Evolutionary conservation across 2,113 vertebrate species (phyloP), one percentile per base, ranked within the genome.

Genomic region (Mungos mungo): DNA sequence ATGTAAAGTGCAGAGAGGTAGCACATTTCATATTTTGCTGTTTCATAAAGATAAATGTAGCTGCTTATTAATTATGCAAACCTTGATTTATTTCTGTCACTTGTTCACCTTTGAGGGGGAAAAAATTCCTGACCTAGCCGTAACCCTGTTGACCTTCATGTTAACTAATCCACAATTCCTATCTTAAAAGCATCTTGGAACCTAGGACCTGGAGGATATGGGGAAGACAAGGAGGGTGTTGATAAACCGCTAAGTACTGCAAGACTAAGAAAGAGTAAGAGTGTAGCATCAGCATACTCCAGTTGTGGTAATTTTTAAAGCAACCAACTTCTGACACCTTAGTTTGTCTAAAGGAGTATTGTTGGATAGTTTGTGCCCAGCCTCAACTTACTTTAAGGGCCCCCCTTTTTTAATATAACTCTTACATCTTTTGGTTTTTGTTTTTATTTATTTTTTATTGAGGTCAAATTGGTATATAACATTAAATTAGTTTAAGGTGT

Each of bases 221-320:
- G 19, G 23, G 14, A 81, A 18, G 38, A 14, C 19, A 81, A 27
- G 16, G 14, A 94, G 27, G 54, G 19, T 69, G 16, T 27, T 84
- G 38, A 96, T 79, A 96, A 87, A 82, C 31, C 76, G 29, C 29
- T 85, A 82, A 93, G 66, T 93, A 89, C 27, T 81, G 29, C 18
- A 96, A 27, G 81, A 80, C 68, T 88, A 92, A 92, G 18, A 88
- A 92, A 89, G 3, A 90, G 10, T 35, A 90, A 91, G 14, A 60
- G 1, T 80, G 33, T 45, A 93, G 25, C n/a, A 87, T 77, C 50
- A 82, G 80, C 9, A 68, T 93, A 83, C 92, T 77, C 57, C 29
- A 72, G 13, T 83, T 88, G 38, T 10, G 23, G 15, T 83, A 11
- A 92, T 54, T 94, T 76, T 63, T 52, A 88, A 94, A 96, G 41